Conservation (phyloP, 2,113 vertebrate genomes). For the Camarhynchus parvulus region DNA sequence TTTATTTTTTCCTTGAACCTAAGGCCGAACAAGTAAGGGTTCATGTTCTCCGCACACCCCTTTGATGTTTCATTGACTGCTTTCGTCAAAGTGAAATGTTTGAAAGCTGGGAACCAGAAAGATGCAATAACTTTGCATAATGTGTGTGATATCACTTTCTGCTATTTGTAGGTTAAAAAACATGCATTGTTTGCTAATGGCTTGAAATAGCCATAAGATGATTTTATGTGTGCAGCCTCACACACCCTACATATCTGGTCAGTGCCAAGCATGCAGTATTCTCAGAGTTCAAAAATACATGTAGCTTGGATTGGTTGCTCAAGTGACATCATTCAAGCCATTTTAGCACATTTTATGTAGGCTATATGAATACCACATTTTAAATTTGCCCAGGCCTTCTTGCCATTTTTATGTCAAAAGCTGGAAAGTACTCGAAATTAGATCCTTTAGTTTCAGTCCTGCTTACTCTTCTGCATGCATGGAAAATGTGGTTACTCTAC, state of each 20-base stretch:
- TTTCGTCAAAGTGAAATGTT: constrained; percentile 16
- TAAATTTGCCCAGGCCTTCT: constrained; percentile 29
- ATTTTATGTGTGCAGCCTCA: background rate
- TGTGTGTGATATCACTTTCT: background rate
- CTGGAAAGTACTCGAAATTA: constrained; percentile 41
- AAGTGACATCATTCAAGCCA: constrained; percentile 40
- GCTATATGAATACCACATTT: constrained; percentile 18
- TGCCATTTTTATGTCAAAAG: constrained; percentile 38
- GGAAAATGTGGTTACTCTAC: constrained; percentile 36
- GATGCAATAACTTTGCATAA: background rate
- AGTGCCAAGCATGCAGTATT: background rate
- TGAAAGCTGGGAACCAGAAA: constrained; percentile 12
- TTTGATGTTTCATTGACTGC: constrained; percentile 55
- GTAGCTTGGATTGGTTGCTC: background rate
- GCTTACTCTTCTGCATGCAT: background rate
- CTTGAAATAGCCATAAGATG: background rate
- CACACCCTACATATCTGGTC: background rate
- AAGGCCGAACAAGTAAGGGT: background rate
- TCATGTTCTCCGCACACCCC: background rate
- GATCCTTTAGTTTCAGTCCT: constrained; percentile 30
- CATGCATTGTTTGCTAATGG: background rate
- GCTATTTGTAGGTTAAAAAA: background rate
- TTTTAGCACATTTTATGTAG: constrained; percentile 27
- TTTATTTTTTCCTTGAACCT: constrained; percentile 42
- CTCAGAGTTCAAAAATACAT: constrained; percentile 36